A percentile compares a stretch with the other conserved stretches of the same genome.
phyloP scores from a whole-genome alignment of 2,113 vertebrate genomes.

The Ellobius talpinus region DNA sequence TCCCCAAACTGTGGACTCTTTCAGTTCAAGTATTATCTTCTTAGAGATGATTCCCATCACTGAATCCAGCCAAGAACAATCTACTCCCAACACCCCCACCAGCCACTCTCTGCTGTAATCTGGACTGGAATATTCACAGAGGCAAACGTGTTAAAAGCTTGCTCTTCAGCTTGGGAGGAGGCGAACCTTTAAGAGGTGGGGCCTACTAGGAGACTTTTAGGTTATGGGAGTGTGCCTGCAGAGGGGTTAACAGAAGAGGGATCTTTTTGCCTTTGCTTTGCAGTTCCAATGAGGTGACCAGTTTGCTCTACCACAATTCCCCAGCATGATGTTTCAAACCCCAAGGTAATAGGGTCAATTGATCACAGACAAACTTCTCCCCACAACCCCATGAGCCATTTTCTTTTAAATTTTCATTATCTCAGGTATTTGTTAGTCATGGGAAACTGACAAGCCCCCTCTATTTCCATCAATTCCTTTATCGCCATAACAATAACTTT shows the following conservation, averaged over 20 bases:
- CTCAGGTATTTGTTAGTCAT: background rate
- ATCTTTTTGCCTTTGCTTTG: background rate
- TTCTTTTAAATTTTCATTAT: background rate
- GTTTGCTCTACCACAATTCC: background rate
- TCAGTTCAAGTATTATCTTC: background rate
- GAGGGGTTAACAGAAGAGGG: background rate
- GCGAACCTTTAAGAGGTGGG: background rate
- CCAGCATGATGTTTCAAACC: background rate
- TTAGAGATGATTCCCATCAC: background rate
- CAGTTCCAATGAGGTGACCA: background rate
- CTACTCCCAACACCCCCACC: background rate
- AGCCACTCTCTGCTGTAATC: background rate
- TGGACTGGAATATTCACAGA: background rate
- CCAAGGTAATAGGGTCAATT: background rate
- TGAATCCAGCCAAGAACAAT: background rate
- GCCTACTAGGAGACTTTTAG: background rate
- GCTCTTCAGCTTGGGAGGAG: background rate
- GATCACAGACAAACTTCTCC: background rate
- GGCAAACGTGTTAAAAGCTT: background rate
- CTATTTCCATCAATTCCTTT: background rate
- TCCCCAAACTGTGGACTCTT: background rate
- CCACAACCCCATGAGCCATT: background rate
- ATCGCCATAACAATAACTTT: background rate
- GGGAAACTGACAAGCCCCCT: background rate
- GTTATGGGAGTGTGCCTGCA: background rate